These are phyloP conservation scores for Pteromalus puparum DNA, from an alignment of 1,140 invertebrate genomes.

Conservation along the genomic window DNA sequence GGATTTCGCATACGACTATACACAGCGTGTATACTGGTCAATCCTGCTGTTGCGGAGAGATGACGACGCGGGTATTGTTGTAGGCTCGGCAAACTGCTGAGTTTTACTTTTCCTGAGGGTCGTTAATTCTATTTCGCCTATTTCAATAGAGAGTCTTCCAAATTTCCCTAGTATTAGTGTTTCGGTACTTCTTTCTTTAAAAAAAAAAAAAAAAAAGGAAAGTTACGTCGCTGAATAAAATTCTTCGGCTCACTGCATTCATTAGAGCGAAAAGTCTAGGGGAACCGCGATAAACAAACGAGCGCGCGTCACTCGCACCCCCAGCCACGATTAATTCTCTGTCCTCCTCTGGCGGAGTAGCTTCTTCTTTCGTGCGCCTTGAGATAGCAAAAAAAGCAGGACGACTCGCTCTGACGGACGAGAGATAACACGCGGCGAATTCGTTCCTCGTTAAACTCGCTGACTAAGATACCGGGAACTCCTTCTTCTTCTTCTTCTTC, in stretches of 20 bases:
- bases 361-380: neutral
- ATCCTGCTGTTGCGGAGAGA: neutral
- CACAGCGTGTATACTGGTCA: conserved; percentile 14
- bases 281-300: neutral
- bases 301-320: neutral
- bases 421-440: neutral
- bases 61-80: neutral
- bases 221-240: too few relatives aligned
- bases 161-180: too few relatives aligned
- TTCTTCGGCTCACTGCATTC: too few relatives aligned
- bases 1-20: conserved; percentile 28
- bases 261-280: too few relatives aligned
- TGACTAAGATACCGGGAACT: neutral
- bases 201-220: too few relatives aligned
- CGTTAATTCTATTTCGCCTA: neutral
- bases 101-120: neutral
- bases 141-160: neutral
- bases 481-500: neutral
- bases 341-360: neutral
- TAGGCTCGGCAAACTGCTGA: too few relatives aligned
- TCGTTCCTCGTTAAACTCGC: conserved; percentile 7
- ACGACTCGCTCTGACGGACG: neutral
- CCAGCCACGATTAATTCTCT: neutral
- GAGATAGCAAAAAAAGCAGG: neutral
- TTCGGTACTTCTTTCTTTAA: too few relatives aligned